These are phyloP conservation scores for Tachuris rubrigastra DNA, from an alignment of 2,113 vertebrate species.

Conservation along the genomic window DNA sequence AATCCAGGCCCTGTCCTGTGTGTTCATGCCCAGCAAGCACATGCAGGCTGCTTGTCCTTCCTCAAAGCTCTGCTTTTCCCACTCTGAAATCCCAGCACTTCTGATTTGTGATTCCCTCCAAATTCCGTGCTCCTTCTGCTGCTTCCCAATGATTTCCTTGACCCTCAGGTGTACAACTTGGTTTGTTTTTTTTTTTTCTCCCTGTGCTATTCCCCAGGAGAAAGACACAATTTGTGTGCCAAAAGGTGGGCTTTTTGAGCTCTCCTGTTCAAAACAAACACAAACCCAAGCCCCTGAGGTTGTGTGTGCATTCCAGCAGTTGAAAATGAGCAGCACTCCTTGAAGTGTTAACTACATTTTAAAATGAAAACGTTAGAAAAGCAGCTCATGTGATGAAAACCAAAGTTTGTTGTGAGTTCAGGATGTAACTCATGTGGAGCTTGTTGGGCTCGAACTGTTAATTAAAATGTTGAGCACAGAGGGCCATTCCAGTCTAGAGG, in stretches of 20 bases:
- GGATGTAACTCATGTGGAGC: not conserved
- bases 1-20: not conserved
- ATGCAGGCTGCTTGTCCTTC: not conserved
- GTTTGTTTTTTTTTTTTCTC: no score
- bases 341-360: not conserved
- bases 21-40: accelerated
- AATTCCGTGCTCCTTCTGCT: not conserved
- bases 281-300: not conserved
- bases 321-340: not conserved
- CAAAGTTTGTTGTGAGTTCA: not conserved
- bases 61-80: not conserved
- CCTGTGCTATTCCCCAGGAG: not conserved
- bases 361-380: not conserved
- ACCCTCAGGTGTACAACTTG: not conserved
- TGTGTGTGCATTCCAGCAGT: not conserved
- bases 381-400: not conserved
- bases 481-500: not conserved
- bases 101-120: not conserved
- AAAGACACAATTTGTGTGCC: not conserved
- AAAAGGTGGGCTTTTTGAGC: not conserved
- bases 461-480: not conserved
- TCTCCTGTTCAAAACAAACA: not conserved
- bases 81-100: not conserved
- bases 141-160: not conserved
- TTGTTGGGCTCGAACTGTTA: not conserved